Percentiles rank a stretch among this genome's conserved stretches.
phyloP scores from a whole-genome alignment of 2,113 vertebrate species.

The Arizona elegans region DNA sequence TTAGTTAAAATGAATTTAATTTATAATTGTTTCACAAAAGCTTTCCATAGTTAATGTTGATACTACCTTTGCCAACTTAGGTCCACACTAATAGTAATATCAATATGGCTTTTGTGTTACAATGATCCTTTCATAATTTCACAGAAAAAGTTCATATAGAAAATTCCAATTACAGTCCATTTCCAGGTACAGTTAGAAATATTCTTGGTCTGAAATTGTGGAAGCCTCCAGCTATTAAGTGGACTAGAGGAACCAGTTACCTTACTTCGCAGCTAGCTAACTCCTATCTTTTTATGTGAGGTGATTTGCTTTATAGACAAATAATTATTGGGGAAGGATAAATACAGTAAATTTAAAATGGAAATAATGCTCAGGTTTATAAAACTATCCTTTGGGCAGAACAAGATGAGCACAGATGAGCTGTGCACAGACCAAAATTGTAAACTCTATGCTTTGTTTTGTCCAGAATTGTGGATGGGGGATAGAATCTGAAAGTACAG shows the following conservation, averaged over 20 bases:
- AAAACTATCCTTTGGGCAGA: no score
- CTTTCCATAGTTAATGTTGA: rapidly evolving
- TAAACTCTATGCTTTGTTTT: no score
- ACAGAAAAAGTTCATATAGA: not conserved
- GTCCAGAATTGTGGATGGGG: no score
- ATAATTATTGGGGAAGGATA: not conserved
- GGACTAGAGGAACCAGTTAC: not conserved
- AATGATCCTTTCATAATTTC: not conserved
- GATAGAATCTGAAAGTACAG: no score
- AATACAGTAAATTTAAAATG: not conserved
- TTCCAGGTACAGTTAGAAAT: not conserved
- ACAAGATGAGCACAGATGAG: no score
- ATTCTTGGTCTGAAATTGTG: not conserved
- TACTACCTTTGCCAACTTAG: not conserved
- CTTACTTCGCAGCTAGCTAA: not conserved
- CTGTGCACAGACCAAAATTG: no score
- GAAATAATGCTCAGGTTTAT: not conserved
- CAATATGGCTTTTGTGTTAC: not conserved
- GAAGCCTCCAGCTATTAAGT: not conserved
- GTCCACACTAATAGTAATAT: rapidly evolving
- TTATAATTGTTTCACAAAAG: conserved; percentile 5
- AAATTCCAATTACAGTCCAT: not conserved
- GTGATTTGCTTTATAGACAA: not conserved
- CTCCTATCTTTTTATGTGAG: not conserved
- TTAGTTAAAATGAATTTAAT: not conserved